A percentile compares a stretch with the other conserved stretches of the same genome.
Conservation (phyloP, 2,797 vertebrate genomes). For the Sebastes cheni region DNA sequence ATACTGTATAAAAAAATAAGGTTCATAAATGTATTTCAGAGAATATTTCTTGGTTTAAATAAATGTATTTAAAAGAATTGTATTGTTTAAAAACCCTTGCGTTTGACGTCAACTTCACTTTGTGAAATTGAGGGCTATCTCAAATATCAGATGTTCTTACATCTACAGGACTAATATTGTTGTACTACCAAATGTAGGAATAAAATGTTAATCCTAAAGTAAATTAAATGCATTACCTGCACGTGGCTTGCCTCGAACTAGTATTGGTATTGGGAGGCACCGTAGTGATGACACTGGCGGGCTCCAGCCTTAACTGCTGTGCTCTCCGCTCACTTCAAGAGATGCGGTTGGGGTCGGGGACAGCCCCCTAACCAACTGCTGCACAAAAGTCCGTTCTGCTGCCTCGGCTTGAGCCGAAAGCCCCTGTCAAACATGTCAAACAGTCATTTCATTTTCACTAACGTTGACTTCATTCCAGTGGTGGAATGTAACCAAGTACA, state of each 20-base stretch:
- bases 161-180: background rate
- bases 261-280: background rate
- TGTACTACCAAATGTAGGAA: background rate
- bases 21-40: background rate
- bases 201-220: background rate
- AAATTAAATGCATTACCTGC: background rate
- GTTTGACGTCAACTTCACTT: no score
- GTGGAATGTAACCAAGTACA: background rate
- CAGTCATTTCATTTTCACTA: background rate
- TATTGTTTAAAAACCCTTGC: background rate
- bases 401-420: background rate
- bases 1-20: no score
- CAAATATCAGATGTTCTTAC: background rate
- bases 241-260: background rate
- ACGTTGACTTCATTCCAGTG: background rate
- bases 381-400: background rate
- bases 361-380: no score
- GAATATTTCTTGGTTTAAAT: background rate
- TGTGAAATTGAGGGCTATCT: background rate
- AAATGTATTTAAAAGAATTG: background rate
- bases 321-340: background rate
- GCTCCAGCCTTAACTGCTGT: background rate
- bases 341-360: no score
- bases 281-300: no score
- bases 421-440: background rate